phyloP scores from a whole-genome alignment of 2,888 invertebrate species.

The Heliconius ethilla region DNA sequence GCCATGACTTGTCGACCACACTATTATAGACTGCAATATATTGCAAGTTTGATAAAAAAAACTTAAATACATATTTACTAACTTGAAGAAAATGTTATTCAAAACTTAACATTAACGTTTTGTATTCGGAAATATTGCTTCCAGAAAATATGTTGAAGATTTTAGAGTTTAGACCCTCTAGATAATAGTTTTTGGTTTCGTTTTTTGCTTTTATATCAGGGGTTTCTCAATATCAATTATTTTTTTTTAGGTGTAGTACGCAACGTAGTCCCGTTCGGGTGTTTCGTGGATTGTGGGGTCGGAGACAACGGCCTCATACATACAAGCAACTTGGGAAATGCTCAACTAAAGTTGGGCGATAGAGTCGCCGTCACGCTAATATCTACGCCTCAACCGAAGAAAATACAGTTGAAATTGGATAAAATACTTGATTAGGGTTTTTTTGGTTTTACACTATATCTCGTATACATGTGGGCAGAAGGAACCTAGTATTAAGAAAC shows the following conservation, averaged over 20 bases:
- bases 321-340: constrained; percentile 79
- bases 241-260: constrained; percentile 86
- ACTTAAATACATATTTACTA: too few relatives aligned
- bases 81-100: too few relatives aligned
- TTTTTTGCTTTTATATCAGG: not conserved
- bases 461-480: too few relatives aligned
- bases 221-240: not conserved
- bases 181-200: not conserved
- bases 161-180: not conserved
- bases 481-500: not conserved
- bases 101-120: too few relatives aligned
- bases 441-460: not conserved
- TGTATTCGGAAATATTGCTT: not conserved
- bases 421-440: constrained; percentile 61
- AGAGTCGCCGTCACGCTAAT: constrained; percentile 85
- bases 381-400: constrained; percentile 80
- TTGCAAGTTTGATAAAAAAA: too few relatives aligned
- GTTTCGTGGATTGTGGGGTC: constrained; percentile 94
- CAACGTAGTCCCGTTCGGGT: constrained; percentile 94
- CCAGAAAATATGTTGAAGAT: not conserved
- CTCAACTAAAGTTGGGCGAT: constrained; percentile 84
- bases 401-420: constrained; percentile 81
- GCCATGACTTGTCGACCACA: too few relatives aligned
- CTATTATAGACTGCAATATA: too few relatives aligned
- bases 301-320: constrained; percentile 87